A percentile compares a stretch with the other conserved stretches of the same genome.
phyloP scores from a whole-genome alignment of 2,113 vertebrate species.

The Microcebus tavaratra region DNA sequence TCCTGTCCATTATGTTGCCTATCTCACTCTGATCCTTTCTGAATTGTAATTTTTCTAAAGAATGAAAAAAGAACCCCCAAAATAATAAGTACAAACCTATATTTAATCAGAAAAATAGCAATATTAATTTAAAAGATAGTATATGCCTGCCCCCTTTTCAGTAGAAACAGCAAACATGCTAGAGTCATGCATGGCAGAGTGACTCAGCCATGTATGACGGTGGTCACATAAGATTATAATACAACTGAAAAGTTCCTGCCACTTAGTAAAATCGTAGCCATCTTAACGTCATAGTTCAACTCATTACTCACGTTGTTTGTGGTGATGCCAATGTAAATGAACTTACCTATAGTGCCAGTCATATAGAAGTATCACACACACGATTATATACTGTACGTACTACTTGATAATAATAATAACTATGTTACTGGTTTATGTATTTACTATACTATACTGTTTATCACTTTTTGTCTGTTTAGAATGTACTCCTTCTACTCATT shows the following conservation, averaged over 20 bases:
- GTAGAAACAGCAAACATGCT: not conserved
- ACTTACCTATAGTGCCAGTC: not conserved
- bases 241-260: not conserved
- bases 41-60: not conserved
- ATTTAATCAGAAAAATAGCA: not conserved
- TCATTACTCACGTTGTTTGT: not conserved
- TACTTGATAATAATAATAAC: not conserved
- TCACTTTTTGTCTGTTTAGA: not conserved
- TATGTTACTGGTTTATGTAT: not conserved
- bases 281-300: not conserved
- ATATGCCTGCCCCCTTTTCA: not conserved
- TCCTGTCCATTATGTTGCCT: not conserved
- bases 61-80: not conserved
- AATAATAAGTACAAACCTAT: not conserved
- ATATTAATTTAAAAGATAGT: not conserved
- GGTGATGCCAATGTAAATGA: not conserved
- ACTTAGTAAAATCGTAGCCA: not conserved
- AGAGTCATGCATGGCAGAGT: not conserved
- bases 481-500: not conserved
- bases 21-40: not conserved
- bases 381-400: not conserved
- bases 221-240: not conserved
- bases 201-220: not conserved
- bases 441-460: not conserved
- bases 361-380: not conserved